These are phyloP conservation scores for Mustela lutreola DNA, from an alignment of 2,113 vertebrate species.

Conservation along the genomic window DNA sequence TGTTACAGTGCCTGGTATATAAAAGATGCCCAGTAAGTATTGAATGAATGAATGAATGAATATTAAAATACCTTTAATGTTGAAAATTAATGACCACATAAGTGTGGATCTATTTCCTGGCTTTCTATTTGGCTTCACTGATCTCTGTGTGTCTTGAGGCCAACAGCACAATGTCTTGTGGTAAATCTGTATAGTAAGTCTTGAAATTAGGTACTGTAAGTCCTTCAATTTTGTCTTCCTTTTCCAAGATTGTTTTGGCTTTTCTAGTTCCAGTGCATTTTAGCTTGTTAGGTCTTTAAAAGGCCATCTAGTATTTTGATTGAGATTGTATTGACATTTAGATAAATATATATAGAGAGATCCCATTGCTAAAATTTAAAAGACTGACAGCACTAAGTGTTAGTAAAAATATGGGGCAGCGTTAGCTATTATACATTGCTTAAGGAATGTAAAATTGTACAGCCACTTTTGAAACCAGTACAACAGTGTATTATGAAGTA, in stretches of 20 bases:
- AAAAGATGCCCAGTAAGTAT: background rate
- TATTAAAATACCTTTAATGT: conserved; percentile 41
- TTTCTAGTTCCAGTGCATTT: conserved; percentile 22
- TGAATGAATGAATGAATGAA: conserved; percentile 32
- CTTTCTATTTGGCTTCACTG: background rate
- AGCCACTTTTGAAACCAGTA: background rate
- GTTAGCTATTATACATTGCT: background rate
- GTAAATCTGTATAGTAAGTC: background rate
- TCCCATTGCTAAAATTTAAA: background rate
- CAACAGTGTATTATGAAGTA: background rate
- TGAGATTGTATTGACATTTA: background rate
- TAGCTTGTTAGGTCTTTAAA: background rate
- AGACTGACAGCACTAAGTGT: background rate
- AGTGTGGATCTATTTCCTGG: background rate
- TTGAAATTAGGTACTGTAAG: background rate
- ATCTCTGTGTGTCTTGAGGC: background rate
- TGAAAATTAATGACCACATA: background rate
- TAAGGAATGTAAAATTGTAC: background rate
- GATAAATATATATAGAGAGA: background rate
- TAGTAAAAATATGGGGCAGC: background rate
- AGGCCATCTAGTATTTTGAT: background rate
- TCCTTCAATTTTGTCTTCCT: conserved; percentile 11
- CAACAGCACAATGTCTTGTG: background rate
- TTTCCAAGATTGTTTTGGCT: background rate
- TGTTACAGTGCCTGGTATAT: background rate